Evolutionary conservation across 2,888 invertebrate species (phyloP).

Genomic region (Tuberolachnus salignus): DNA sequence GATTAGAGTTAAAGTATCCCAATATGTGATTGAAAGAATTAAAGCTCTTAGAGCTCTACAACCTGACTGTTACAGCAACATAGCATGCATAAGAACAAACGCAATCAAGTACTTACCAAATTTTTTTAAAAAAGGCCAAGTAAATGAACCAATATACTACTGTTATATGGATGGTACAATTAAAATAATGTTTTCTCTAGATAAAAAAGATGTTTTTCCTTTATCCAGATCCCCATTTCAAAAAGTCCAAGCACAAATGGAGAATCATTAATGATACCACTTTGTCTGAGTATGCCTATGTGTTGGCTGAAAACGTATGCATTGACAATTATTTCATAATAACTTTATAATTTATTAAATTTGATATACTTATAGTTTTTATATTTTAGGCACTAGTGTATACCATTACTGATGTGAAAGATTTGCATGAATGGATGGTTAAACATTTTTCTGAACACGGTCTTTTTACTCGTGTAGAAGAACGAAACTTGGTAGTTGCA

Average conservation of each 20-base stretch:
- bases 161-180: constrained; percentile 30
- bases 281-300: constrained; percentile 96
- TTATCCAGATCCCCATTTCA: constrained; percentile 99
- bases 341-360: neutral
- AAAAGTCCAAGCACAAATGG: constrained; percentile 99
- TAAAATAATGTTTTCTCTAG: constrained; percentile 66
- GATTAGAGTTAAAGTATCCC: constrained; percentile 97
- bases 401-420: constrained; percentile 96
- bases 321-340: neutral
- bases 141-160: constrained; percentile 61
- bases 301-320: constrained; percentile 79
- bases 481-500: constrained; percentile 78
- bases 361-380: constrained; percentile 54
- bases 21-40: constrained; percentile 95
- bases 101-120: constrained; percentile 99
- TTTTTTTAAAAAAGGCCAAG: constrained; percentile 93
- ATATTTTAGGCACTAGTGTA: constrained; percentile 90
- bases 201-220: constrained; percentile 96
- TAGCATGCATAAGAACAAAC: constrained; percentile 93
- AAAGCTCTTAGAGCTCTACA: constrained; percentile 80
- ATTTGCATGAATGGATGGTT: constrained; percentile 97
- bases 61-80: constrained; percentile 83
- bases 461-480: constrained; percentile 77
- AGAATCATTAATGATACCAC: constrained; percentile 92
- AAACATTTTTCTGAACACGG: constrained; percentile 89